A percentile compares a stretch with the other conserved stretches of the same genome.
These are phyloP conservation scores for Papilio gigon DNA, from an alignment of 2,888 invertebrate genomes.

Conservation along the genomic window DNA sequence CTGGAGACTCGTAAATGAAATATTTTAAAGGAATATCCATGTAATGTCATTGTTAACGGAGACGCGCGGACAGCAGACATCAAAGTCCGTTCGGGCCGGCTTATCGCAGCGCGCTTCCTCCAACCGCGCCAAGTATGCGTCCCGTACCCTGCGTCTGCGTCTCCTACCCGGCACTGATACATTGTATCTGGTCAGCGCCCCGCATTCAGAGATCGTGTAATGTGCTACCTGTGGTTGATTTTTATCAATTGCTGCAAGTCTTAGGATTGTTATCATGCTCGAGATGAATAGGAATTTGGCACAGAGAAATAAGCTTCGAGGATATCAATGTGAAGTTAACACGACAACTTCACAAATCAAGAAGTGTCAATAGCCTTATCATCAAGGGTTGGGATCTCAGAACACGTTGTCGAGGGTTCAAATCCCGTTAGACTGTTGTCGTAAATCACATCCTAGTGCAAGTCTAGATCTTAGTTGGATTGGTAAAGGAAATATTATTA, in stretches of 20 bases:
- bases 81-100: slow-evolving; percentile 79
- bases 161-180: slow-evolving; percentile 40
- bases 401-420: no score
- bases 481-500: no score
- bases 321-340: background rate
- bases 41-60: slow-evolving; percentile 53
- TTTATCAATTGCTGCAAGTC: slow-evolving; percentile 20
- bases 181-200: slow-evolving; percentile 36
- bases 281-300: slow-evolving; percentile 1
- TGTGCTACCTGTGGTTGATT: slow-evolving; percentile 30
- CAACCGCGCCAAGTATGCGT: slow-evolving; percentile 73
- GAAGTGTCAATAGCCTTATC: no score
- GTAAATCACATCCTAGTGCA: no score
- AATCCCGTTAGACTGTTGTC: no score
- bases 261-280: background rate
- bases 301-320: background rate
- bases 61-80: slow-evolving; percentile 80
- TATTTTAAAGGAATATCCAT: slow-evolving; percentile 51
- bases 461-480: no score
- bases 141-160: slow-evolving; percentile 52
- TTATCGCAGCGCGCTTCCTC: slow-evolving; percentile 80
- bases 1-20: no score
- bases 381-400: no score
- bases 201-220: slow-evolving; percentile 38
- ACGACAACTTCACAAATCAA: no score